Evolutionary conservation across 2,113 vertebrate species (phyloP), one percentile per base, ranked within the genome.

Genomic region (Acrocephalus kingi): DNA sequence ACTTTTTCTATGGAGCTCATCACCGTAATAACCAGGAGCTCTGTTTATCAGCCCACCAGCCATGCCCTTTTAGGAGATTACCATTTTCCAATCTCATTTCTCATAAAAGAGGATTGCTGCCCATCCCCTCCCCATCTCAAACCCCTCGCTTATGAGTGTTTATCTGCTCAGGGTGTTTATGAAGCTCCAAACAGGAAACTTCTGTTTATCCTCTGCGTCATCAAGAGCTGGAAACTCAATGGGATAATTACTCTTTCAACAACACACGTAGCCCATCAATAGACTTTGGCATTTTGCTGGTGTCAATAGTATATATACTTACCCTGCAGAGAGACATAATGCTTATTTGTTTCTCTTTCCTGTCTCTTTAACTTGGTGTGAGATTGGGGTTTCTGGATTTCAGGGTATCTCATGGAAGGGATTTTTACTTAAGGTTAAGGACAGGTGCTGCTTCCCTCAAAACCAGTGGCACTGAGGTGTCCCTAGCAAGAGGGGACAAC

Each of bases 21-120:
- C 96, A 93, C 92, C 2, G 21, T 97, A 96, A 98, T 98, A 98
- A 98, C 97, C 74, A 97, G 93, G 94, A 97, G 97, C 96, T 97
- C 94, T 94, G 90, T 95, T 97, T 97, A 97, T 97, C 95, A 66
- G 96, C 93, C 97, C 97, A 95, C 97, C 96, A 96, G 94, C 84
- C 85, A 78, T 97, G 87, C 93, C 96, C 97, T 98, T 98, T 98
- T 98, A 98, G 97, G 95, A 93, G 98, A 98, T 98, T 98, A 98
- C 96, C 84, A 91, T 94, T 95, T 97, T 98, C 96, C 97, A 98
- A 98, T 98, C 98, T 96, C 94, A 97, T 98, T 98, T 98, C 96
- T 95, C 71, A 88, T 95, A 96, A 98, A 98, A 98, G 98, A 97
- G 98, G 98, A 98, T 98, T 98, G 97, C 87, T 20, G 89, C 85